Percentiles rank a stretch among this genome's conserved stretches.
phyloP scores from a whole-genome alignment of 64 coral and sea anemone species.

The Porites lutea region DNA sequence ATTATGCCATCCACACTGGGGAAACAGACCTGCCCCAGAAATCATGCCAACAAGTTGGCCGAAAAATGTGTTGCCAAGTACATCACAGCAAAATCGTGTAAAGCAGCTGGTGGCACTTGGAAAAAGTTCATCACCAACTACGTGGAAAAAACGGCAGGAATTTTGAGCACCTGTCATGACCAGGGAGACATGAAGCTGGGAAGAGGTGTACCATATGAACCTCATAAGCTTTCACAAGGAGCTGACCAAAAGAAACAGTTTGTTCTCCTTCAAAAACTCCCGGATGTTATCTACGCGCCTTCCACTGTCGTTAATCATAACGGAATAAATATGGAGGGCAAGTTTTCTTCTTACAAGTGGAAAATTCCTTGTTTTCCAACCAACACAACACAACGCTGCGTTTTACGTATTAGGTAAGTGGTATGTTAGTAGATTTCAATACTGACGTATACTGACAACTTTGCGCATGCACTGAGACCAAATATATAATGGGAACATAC shows the following conservation, averaged over 20 bases:
- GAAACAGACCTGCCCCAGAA: not conserved
- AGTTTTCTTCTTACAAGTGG: slow-evolving; percentile 53
- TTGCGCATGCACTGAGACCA: too few species aligned
- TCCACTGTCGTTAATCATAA: slow-evolving; percentile 47
- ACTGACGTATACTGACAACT: too few species aligned
- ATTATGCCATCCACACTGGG: not conserved
- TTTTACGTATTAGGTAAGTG: slow-evolving; percentile 33
- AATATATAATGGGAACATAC: too few species aligned
- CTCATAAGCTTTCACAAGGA: slow-evolving; percentile 18
- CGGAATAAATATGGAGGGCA: slow-evolving; percentile 34
- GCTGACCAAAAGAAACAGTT: not conserved
- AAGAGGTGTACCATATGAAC: not conserved
- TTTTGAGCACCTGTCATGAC: not conserved
- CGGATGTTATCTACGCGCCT: slow-evolving; percentile 27
- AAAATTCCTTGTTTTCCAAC: slow-evolving; percentile 15
- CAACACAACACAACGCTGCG: slow-evolving; percentile 28
- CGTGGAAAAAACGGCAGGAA: slow-evolving; percentile 8
- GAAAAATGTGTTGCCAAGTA: slow-evolving; percentile 13
- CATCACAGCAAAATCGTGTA: not conserved
- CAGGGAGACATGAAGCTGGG: not conserved
- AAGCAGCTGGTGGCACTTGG: not conserved
- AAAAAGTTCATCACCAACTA: slow-evolving; percentile 23
- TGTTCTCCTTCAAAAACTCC: slow-evolving; percentile 1
- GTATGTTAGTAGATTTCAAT: too few species aligned
- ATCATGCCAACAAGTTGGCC: not conserved